Percentiles rank a stretch among this genome's conserved stretches.
Evolutionary conservation across 2,888 invertebrate species (phyloP).

Genomic region (Onthophagus sagittarius): DNA sequence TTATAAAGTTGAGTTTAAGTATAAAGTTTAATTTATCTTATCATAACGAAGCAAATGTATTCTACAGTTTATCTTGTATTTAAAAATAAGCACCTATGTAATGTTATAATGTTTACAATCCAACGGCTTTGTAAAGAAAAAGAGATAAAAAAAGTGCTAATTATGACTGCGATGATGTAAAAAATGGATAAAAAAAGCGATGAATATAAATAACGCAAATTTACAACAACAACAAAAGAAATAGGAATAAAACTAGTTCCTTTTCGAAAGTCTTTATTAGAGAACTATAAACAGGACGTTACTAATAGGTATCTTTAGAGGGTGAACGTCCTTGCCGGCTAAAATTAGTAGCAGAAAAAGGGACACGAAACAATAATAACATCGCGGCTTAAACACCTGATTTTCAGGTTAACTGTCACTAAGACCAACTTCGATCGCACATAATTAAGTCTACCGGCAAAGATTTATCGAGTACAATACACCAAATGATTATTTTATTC

Average conservation of each 20-base stretch:
- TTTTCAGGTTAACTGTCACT: background rate
- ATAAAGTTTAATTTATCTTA: background rate
- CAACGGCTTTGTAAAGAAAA: background rate
- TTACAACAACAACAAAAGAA: constrained; percentile 2
- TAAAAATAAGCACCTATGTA: background rate
- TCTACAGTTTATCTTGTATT: background rate
- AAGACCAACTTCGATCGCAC: background rate
- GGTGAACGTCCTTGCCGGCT: constrained; percentile 21
- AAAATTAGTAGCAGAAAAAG: constrained; percentile 17
- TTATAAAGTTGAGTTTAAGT: background rate
- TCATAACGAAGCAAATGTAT: background rate
- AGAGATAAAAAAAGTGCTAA: background rate
- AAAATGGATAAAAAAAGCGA: background rate
- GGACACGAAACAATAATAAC: constrained; percentile 13
- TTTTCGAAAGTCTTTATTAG: background rate
- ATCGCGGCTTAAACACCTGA: constrained; percentile 13
- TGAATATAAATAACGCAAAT: background rate
- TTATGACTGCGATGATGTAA: background rate
- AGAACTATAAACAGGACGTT: background rate
- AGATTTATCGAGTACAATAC: background rate
- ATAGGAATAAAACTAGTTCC: background rate
- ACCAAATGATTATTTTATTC: background rate
- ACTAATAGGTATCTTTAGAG: constrained; percentile 11
- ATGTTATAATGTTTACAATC: background rate
- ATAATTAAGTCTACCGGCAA: background rate